Conservation (phyloP, 2,888 invertebrate genomes). For the Heliconius cydno region DNA sequence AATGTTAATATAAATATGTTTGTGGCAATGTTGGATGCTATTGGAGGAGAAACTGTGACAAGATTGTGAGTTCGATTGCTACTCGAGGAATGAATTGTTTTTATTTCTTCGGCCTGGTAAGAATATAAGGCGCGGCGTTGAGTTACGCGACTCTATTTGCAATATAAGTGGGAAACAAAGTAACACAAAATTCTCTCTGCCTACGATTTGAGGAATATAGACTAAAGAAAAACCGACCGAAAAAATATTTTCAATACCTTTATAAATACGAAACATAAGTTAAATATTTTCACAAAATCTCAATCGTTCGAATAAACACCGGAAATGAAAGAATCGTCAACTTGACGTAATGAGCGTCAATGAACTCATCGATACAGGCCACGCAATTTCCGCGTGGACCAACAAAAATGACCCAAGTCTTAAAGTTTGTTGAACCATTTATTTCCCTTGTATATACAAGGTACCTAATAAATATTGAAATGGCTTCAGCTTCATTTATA, state of each 20-base stretch:
- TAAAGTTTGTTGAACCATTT: background rate
- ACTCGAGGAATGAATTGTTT: too few relatives aligned
- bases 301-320: background rate
- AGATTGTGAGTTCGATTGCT: too few relatives aligned
- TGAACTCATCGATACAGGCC: slow-evolving; percentile 35
- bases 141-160: too few relatives aligned
- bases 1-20: background rate
- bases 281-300: background rate
- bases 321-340: slow-evolving; percentile 35
- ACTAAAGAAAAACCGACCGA: too few relatives aligned
- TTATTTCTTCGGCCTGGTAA: too few relatives aligned
- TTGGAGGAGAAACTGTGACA: too few relatives aligned
- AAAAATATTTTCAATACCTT: background rate
- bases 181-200: too few relatives aligned
- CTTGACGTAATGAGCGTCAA: slow-evolving; percentile 33
- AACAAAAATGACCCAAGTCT: background rate
- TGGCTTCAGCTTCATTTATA: background rate
- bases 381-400: slow-evolving; percentile 34
- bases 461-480: background rate
- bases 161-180: too few relatives aligned
- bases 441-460: background rate
- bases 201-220: too few relatives aligned
- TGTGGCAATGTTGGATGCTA: background rate
- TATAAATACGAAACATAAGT: background rate
- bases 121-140: too few relatives aligned